Evolutionary conservation across 2,113 vertebrate genomes (phyloP).

Genomic region (Corythoichthys intestinalis): DNA sequence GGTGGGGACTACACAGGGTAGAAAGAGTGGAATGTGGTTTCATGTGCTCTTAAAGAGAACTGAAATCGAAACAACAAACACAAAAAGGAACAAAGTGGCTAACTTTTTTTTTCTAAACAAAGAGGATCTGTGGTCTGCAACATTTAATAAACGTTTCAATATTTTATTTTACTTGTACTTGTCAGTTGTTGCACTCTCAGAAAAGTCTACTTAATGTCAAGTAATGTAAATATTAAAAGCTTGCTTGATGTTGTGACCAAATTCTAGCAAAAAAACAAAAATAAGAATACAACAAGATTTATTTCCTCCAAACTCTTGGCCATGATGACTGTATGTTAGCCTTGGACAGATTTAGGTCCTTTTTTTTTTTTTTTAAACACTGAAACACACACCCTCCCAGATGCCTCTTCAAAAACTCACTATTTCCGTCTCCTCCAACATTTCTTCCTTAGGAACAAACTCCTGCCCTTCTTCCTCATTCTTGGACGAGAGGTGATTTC

Average conservation of each 20-base stretch:
- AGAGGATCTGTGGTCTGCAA: background rate
- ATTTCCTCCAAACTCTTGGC: background rate
- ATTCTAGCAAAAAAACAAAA: background rate
- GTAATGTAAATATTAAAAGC: background rate
- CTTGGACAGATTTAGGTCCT: constrained; percentile 10
- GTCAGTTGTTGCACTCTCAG: background rate
- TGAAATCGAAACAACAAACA: background rate
- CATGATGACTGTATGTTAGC: background rate
- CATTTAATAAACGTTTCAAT: too few relatives aligned
- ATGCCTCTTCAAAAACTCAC: constrained; percentile 53
- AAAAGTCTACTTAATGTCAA: background rate
- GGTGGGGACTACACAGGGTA: constrained; percentile 41
- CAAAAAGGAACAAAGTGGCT: background rate
- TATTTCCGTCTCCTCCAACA: constrained; percentile 66
- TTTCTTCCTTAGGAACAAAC: constrained; percentile 67
- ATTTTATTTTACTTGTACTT: background rate
- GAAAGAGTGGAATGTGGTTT: background rate
- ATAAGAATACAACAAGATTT: background rate
- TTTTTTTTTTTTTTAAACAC: constrained; percentile 24
- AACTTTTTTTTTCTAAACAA: background rate
- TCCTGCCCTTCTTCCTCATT: constrained; percentile 40
- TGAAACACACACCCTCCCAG: constrained; percentile 8
- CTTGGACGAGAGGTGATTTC: constrained; percentile 76
- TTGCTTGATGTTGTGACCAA: background rate
- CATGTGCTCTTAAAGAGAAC: background rate